Evolutionary conservation across 2,113 vertebrate genomes (phyloP).

Genomic region (Uropsilus gracilis): DNA sequence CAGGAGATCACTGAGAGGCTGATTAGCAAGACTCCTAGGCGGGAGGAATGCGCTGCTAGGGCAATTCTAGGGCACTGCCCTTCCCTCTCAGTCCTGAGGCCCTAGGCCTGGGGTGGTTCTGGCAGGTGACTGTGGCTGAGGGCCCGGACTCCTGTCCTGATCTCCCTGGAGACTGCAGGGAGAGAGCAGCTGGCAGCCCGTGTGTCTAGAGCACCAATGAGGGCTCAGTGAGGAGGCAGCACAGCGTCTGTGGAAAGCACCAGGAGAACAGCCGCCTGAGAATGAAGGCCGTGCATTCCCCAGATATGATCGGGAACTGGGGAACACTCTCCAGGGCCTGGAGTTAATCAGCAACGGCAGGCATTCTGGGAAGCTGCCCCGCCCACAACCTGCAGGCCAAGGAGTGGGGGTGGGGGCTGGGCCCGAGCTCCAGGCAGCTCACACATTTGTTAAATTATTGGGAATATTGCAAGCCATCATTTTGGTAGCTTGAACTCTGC

Average conservation of each 20-base stretch:
- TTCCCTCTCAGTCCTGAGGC: background rate
- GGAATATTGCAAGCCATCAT: background rate
- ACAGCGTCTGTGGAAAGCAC: background rate
- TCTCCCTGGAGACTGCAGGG: background rate
- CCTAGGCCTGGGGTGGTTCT: background rate
- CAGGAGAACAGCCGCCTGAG: background rate
- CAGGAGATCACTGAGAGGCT: rapidly evolving
- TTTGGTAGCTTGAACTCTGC: background rate
- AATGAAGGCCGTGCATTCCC: constrained; percentile 22
- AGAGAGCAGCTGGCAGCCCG: background rate
- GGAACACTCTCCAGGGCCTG: background rate
- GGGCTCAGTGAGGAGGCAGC: background rate
- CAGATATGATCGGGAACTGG: background rate
- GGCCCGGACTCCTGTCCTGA: background rate
- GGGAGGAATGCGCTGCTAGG: background rate
- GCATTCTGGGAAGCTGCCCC: background rate
- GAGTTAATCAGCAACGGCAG: constrained; percentile 16
- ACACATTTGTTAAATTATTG: background rate
- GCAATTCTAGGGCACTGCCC: background rate
- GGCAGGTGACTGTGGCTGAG: background rate
- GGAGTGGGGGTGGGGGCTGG: background rate
- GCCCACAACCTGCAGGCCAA: background rate
- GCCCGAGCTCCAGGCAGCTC: background rate
- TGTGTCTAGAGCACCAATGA: background rate
- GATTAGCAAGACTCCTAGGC: background rate